These are phyloP conservation scores for Halichoerus grypus DNA, from an alignment of 2,113 vertebrate genomes.

Conservation along the genomic window DNA sequence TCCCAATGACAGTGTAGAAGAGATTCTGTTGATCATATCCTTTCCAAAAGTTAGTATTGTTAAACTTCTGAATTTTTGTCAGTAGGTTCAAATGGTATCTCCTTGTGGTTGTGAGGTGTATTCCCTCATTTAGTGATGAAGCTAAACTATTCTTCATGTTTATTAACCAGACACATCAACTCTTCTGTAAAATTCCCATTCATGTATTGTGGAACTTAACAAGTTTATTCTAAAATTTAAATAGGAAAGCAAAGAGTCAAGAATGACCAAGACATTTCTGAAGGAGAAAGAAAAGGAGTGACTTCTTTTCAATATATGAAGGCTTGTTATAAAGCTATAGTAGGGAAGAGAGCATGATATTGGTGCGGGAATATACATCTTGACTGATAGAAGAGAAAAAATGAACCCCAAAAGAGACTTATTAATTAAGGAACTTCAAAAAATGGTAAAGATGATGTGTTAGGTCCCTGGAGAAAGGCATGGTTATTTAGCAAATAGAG, in stretches of 20 bases:
- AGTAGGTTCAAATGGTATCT: neutral
- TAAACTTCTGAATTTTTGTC: conserved; percentile 17
- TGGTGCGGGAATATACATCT: neutral
- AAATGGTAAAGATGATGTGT: neutral
- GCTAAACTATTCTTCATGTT: neutral
- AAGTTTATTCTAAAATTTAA: conserved; percentile 33
- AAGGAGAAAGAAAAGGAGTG: neutral
- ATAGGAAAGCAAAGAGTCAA: neutral
- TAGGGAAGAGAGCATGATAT: neutral
- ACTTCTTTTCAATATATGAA: neutral
- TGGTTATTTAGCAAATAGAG: neutral
- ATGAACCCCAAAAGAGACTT: neutral
- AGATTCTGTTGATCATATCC: neutral
- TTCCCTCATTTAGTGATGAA: neutral
- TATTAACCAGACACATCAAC: neutral
- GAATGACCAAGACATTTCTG: neutral
- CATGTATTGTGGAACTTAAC: neutral
- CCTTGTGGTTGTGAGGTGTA: conserved; percentile 1
- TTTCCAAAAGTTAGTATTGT: neutral
- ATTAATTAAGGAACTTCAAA: neutral
- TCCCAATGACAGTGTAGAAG: neutral
- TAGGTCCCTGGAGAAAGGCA: neutral
- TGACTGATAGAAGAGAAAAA: neutral
- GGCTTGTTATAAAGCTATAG: neutral
- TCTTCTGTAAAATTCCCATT: neutral